Conservation (phyloP, 2,113 vertebrate genomes). For the Cryptoleucopteryx plumbea region DNA sequence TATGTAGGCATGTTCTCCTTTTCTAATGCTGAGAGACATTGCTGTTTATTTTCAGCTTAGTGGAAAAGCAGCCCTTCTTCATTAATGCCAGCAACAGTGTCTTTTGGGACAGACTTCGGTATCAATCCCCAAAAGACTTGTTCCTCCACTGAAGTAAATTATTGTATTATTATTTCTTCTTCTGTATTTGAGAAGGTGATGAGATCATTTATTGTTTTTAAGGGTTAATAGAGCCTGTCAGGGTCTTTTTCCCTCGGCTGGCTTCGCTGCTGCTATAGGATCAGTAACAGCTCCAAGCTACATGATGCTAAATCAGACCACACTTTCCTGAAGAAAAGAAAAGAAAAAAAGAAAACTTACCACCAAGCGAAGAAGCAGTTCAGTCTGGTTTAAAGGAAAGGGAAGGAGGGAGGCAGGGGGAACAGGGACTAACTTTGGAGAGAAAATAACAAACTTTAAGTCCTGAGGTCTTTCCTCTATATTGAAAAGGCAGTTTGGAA, state of each 20-base stretch:
- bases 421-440: slow-evolving; percentile 64
- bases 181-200: slow-evolving; percentile 47
- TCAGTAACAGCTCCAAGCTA: slow-evolving; percentile 67
- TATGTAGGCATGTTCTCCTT: neutral
- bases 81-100: neutral
- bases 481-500: slow-evolving; percentile 75
- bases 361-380: slow-evolving; percentile 74
- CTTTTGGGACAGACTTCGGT: slow-evolving; percentile 4
- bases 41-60: neutral
- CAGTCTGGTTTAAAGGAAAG: slow-evolving; percentile 65
- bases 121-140: slow-evolving; percentile 6
- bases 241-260: slow-evolving; percentile 39
- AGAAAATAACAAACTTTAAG: slow-evolving; percentile 74
- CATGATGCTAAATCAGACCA: slow-evolving; percentile 75
- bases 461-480: slow-evolving; percentile 72
- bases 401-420: slow-evolving; percentile 48
- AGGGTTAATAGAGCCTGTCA: slow-evolving; percentile 67
- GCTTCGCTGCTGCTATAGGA: slow-evolving; percentile 59
- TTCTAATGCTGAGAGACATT: neutral
- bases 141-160: slow-evolving; percentile 50
- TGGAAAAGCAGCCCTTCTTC: neutral
- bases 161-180: slow-evolving; percentile 45
- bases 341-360: slow-evolving; percentile 52
- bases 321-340: slow-evolving; percentile 53
- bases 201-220: slow-evolving; percentile 73